Base-by-base conservation (phyloP, 2,113 vertebrate genomes). In the Sceloporus undulatus region DNA sequence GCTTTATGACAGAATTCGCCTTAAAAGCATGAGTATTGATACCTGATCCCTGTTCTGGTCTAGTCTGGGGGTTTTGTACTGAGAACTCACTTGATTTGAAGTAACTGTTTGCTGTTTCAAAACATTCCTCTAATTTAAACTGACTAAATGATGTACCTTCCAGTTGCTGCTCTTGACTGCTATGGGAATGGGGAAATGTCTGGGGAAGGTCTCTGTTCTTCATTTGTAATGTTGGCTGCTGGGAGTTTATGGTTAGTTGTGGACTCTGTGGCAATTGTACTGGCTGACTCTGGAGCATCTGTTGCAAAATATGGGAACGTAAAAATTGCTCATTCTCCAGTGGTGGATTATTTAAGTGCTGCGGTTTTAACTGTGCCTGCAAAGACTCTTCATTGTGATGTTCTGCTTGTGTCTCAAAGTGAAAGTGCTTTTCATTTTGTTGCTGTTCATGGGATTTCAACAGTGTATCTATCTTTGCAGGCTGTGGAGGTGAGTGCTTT, bases 301-400 rank as follows among this genome's bases (percentile, higher is more conserved):
- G 94, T 85, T 97, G 97, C 79, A 95, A 92, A 92, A 97, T 95
- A 59, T 96, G 95, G 59, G 97, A 96, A 74, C 95, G 96, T 85
- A 96, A 82, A 93, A 97, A 97, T 13, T 96, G 97, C 88, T 97
- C 96, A 0, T 96, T 94, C 87, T 98, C 97, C 80, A 95, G 94
- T 62, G 95, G 87, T 90, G 96, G 97, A 83, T 95, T 93, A 88
- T 95, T 94, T 96, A 98, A 97, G 95, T 97, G 97, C 94, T 98
- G 95, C 87, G 96, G 96, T 94, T 97, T 97, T 90, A 96, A 89
- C 2, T 91, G 90, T 54, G 90, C 85, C 84, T 93, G 94, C 86
- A 94, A 95, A 89, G 94, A 92, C 87, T 96, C 95, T 21, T 97
- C 94, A 11, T 82, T 66, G 83, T 94, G 92, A 83, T 96, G 91